These are phyloP conservation scores for Pitangus sulphuratus DNA, from an alignment of 2,797 vertebrate species.

Conservation along the genomic window DNA sequence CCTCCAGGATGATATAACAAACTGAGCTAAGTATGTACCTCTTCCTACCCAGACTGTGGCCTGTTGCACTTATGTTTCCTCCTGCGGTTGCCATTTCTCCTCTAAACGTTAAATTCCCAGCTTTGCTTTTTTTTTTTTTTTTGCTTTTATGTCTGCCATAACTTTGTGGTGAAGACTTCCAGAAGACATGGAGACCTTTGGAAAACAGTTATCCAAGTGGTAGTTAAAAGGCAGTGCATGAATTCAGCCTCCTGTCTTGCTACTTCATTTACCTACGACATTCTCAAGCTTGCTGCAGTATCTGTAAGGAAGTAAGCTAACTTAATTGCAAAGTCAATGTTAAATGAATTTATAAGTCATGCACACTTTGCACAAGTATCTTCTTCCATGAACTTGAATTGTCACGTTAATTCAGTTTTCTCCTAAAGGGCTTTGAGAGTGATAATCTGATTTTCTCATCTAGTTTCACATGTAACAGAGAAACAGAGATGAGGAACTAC, in stretches of 20 bases:
- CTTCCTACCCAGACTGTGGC: background rate
- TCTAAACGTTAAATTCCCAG: background rate
- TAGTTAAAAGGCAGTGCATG: background rate
- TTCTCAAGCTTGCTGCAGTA: background rate
- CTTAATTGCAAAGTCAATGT: conserved; percentile 54
- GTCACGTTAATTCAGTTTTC: conserved; percentile 49
- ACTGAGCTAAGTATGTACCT: background rate
- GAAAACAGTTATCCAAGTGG: background rate
- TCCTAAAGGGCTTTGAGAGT: conserved; percentile 44
- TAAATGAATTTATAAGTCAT: conserved; percentile 54
- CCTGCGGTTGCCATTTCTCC: background rate
- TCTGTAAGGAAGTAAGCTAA: conserved; percentile 24
- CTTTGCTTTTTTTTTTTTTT: background rate
- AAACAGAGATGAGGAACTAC: background rate
- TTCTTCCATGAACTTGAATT: conserved; percentile 57
- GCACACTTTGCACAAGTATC: conserved; percentile 32
- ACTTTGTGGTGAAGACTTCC: background rate
- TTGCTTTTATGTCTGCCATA: background rate
- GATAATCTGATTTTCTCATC: conserved; percentile 64
- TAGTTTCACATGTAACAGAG: conserved; percentile 7
- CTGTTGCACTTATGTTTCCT: background rate
- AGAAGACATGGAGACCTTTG: background rate
- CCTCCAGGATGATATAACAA: background rate
- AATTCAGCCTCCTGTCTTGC: background rate
- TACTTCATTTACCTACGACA: background rate